Evolutionary conservation across 2,888 invertebrate species (phyloP).

Genomic region (Meiosimyza decipiens): DNA sequence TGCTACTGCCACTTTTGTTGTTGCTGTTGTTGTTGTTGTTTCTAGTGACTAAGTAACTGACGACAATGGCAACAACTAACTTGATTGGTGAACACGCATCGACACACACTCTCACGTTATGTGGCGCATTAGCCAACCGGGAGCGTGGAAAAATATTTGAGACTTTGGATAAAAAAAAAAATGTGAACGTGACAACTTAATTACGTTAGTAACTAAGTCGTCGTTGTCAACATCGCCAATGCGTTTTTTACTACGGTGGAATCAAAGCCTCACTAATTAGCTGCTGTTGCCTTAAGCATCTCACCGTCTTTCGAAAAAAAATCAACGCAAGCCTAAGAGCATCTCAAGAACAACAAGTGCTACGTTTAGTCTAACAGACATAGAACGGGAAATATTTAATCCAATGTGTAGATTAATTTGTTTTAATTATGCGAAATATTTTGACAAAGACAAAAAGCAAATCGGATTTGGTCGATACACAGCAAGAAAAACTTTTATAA

Average conservation of each 20-base stretch:
- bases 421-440: conserved; percentile 8
- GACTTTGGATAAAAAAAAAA: conserved; percentile 25
- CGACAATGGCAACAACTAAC: neutral
- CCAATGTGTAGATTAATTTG: conserved; percentile 16
- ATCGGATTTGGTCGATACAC: no score
- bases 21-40: conserved; percentile 27
- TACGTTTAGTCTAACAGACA: neutral
- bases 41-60: conserved; percentile 7
- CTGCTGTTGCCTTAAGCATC: no score
- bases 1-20: conserved; percentile 6
- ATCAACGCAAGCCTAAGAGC: no score
- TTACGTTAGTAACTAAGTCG: conserved; percentile 51
- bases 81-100: neutral
- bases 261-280: no score
- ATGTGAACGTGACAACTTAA: conserved; percentile 63
- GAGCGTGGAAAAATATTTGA: no score
- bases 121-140: no score
- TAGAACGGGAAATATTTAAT: neutral
- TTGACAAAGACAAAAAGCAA: conserved; percentile 13
- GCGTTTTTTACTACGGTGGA: no score
- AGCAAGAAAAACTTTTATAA: no score
- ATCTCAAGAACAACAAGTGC: neutral
- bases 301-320: no score
- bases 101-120: neutral
- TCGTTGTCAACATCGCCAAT: no score